Conservation (phyloP, 2,888 invertebrate species). For the Cetonia aurata region DNA sequence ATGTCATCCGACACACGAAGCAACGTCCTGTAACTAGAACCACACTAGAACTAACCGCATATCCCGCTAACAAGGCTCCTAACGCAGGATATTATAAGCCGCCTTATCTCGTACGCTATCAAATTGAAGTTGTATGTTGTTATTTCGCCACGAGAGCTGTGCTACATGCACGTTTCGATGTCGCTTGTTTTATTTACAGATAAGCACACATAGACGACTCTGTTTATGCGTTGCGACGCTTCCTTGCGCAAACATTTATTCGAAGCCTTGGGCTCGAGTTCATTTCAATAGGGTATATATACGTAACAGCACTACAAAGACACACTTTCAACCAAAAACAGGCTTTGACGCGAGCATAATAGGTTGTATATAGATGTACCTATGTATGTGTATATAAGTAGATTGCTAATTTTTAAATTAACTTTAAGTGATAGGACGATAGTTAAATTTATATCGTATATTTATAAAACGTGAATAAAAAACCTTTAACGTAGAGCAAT, state of each 20-base stretch:
- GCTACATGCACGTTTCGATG: conserved; percentile 1
- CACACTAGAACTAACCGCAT: conserved; percentile 36
- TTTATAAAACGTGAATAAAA: too few relatives aligned
- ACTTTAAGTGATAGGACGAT: too few relatives aligned
- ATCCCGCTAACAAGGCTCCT: conserved; percentile 33
- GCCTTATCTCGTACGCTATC: conserved; percentile 28
- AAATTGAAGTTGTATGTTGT: conserved; percentile 31
- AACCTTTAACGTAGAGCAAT: too few relatives aligned
- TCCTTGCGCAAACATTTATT: conserved; percentile 16
- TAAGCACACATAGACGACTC: conserved; percentile 2
- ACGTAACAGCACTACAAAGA: too few relatives aligned
- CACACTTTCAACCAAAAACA: too few relatives aligned
- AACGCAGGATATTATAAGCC: conserved; percentile 32
- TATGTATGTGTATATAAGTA: too few relatives aligned
- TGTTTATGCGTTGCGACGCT: conserved; percentile 11
- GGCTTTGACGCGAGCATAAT: too few relatives aligned
- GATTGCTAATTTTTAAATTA: too few relatives aligned
- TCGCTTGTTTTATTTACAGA: conserved; percentile 14
- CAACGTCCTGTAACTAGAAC: conserved; percentile 34
- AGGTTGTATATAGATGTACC: too few relatives aligned
- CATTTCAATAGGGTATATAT: neutral
- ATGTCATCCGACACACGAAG: neutral
- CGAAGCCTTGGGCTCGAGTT: neutral
- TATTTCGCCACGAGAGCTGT: conserved; percentile 16
- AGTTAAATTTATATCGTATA: too few relatives aligned